phyloP scores from a whole-genome alignment of 2,797 vertebrate species.

The Labeo calbasu region DNA sequence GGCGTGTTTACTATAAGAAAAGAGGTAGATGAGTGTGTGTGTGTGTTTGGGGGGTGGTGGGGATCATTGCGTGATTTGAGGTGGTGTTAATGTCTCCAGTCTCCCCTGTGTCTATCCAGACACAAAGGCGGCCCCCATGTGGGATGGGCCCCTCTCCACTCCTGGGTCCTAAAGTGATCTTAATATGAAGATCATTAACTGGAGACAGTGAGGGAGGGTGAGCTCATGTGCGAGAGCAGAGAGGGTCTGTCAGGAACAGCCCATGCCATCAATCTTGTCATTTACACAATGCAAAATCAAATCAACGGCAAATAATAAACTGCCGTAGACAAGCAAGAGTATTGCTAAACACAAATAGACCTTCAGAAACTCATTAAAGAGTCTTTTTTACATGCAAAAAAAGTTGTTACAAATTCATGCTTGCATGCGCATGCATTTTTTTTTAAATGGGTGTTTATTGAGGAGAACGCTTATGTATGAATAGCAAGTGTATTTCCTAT shows the following conservation, averaged over 20 bases:
- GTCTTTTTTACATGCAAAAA: background rate
- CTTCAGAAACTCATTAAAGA: constrained; percentile 35
- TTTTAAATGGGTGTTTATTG: background rate
- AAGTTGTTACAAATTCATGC: background rate
- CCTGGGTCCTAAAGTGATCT: constrained; percentile 63
- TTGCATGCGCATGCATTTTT: background rate
- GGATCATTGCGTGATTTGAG: constrained; percentile 59
- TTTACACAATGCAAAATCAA: constrained; percentile 60
- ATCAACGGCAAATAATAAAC: constrained; percentile 53
- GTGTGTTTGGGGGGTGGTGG: constrained; percentile 51
- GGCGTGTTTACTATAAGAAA: background rate
- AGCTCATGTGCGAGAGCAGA: constrained; percentile 1
- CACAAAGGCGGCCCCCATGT: constrained; percentile 70
- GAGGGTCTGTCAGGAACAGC: constrained; percentile 25
- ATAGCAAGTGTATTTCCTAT: background rate
- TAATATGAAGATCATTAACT: constrained; percentile 70
- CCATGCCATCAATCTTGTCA: constrained; percentile 59
- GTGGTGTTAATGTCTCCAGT: constrained; percentile 66
- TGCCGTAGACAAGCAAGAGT: constrained; percentile 15
- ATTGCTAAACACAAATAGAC: constrained; percentile 17
- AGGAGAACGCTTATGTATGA: background rate
- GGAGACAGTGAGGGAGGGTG: constrained; percentile 47
- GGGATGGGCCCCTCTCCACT: constrained; percentile 61
- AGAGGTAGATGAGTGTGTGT: constrained; percentile 40
- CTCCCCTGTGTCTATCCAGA: constrained; percentile 64